phyloP scores from a whole-genome alignment of 2,888 invertebrate genomes.

The Seira sanloemensis region DNA sequence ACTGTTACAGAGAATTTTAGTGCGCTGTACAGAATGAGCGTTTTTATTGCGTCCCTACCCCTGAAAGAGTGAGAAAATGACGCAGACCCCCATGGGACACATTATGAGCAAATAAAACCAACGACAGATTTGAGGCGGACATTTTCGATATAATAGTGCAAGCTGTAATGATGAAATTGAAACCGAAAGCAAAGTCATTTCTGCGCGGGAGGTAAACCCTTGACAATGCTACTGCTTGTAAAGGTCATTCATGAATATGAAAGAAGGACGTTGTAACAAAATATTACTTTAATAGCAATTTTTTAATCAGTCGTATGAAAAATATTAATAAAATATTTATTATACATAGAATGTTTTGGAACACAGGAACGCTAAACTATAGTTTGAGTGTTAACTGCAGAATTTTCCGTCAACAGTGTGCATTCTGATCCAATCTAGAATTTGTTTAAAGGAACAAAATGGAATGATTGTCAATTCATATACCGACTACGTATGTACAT shows the following conservation, averaged over 20 bases:
- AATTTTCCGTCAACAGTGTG: constrained; percentile 65
- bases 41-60: too few species aligned
- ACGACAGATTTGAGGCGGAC: too few species aligned
- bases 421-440: constrained; percentile 60
- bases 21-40: too few species aligned
- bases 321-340: background rate
- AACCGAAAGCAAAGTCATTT: constrained; percentile 4
- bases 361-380: background rate
- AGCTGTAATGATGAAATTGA: background rate
- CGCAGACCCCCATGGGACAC: too few species aligned
- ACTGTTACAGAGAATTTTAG: too few species aligned
- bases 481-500: too few species aligned
- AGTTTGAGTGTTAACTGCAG: constrained; percentile 12
- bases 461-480: too few species aligned
- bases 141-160: background rate
- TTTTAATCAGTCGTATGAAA: background rate
- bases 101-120: too few species aligned
- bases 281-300: background rate
- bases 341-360: background rate
- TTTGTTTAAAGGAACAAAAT: too few species aligned
- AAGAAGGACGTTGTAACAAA: too few species aligned
- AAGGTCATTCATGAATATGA: too few species aligned
- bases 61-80: too few species aligned
- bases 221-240: background rate
- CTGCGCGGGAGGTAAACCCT: background rate